phyloP scores from a whole-genome alignment of 2,113 vertebrate genomes.

The Petaurus breviceps region DNA sequence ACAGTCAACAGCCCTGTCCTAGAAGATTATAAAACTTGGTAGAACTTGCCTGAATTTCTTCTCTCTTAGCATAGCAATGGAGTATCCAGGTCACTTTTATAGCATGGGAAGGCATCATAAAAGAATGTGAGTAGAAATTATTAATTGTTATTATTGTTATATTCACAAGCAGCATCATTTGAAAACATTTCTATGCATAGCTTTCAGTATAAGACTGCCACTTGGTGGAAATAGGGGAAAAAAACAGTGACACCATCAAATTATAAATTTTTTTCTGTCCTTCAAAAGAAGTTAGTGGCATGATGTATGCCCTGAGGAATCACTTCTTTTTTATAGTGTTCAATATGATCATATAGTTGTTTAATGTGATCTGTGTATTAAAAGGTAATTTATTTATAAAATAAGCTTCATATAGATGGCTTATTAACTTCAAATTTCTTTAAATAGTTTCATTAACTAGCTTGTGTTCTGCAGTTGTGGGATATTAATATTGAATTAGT shows the following conservation, averaged over 20 bases:
- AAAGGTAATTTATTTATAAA: not conserved
- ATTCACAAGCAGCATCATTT: not conserved
- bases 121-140: not conserved
- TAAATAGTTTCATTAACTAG: not conserved
- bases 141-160: not conserved
- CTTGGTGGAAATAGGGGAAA: constrained; percentile 67
- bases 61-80: not conserved
- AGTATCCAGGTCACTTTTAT: not conserved
- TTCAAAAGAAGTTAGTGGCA: not conserved
- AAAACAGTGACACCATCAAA: not conserved
- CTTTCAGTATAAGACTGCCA: constrained; percentile 73
- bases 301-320: not conserved
- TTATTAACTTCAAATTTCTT: not conserved
- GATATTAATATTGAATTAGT: not conserved
- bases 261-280: not conserved
- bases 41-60: not conserved
- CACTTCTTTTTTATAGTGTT: not conserved
- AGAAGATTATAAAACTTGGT: not conserved
- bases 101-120: not conserved
- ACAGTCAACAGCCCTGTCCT: not conserved
- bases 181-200: constrained; percentile 45
- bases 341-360: not conserved
- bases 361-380: not conserved
- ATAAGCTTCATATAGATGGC: not conserved
- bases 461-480: not conserved